phyloP scores from a whole-genome alignment of 2,888 invertebrate species.

The Drosophila koepferae region DNA sequence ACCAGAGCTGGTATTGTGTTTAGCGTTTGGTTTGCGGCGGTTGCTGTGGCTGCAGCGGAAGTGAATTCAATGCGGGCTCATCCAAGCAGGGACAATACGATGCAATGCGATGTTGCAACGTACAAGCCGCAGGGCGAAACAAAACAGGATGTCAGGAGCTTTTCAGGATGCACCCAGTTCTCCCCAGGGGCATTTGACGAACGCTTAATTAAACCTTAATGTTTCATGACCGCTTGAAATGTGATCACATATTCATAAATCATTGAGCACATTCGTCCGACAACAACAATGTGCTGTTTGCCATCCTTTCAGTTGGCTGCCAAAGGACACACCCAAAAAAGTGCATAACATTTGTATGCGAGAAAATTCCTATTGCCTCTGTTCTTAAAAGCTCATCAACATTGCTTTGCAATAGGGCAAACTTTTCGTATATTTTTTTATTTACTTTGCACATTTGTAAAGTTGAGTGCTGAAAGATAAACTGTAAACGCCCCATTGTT shows the following conservation, averaged over 20 bases:
- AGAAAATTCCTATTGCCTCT: slow-evolving; percentile 33
- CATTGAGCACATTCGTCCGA: slow-evolving; percentile 37
- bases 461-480: slow-evolving; percentile 55
- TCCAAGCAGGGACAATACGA: slow-evolving; percentile 56
- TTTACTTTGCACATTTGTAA: slow-evolving; percentile 48
- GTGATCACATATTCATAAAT: slow-evolving; percentile 54
- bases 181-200: slow-evolving; percentile 52
- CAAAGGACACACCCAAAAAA: slow-evolving; percentile 37
- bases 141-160: slow-evolving; percentile 63
- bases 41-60: slow-evolving; percentile 48
- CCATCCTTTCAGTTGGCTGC: slow-evolving; percentile 17
- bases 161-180: slow-evolving; percentile 56
- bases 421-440: slow-evolving; percentile 35
- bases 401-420: slow-evolving; percentile 35
- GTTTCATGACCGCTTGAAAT: slow-evolving; percentile 63
- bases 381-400: slow-evolving; percentile 51
- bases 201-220: slow-evolving; percentile 80
- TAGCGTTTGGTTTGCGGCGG: slow-evolving; percentile 53
- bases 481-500: slow-evolving; percentile 47
- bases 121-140: slow-evolving; percentile 28
- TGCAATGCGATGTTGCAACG: slow-evolving; percentile 34
- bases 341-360: slow-evolving; percentile 22
- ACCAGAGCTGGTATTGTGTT: slow-evolving; percentile 58
- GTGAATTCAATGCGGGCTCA: slow-evolving; percentile 70
- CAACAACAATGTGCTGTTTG: slow-evolving; percentile 7